Base-by-base conservation (phyloP, 2,888 invertebrate genomes). In the Tetragonisca angustula region DNA sequence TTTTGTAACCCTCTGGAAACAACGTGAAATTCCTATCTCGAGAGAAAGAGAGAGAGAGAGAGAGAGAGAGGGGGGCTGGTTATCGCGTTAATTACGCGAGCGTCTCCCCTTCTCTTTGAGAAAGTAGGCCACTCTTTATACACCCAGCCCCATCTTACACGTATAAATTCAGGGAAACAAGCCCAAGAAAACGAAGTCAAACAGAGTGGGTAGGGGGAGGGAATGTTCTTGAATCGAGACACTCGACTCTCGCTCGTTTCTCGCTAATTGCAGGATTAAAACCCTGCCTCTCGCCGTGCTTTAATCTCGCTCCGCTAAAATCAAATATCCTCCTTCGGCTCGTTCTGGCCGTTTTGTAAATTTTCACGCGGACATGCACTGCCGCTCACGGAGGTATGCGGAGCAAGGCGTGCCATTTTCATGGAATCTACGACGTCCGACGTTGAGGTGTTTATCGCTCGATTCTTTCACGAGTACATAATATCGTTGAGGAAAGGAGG, bases 251-350 rank as follows among this genome's bases (percentile, higher is more conserved):
- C 3, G 6, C 17, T n/a, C 50, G 21, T 11, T 32, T 54, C 52
- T 65, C 64, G 43, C 43, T 56, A 27, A 67, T 56, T 75, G 64
- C 52, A 64, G 9, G 36, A 43, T 43, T 56, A 43, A 75, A 56
- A 54, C 24, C 43, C 43, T 43, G 27, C 27, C 32, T 19, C 43
- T 65, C 43, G 24, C 74, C 54, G 64, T 19, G 74, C 52, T 36
- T 52, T 62, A 73, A 73, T 62, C 62, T 62, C 62, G 5, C 74
- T 19, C 13, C 65, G n/a, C 64, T 65, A 52, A 0, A 15, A 17
- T 52, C 54, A 17, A 27, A 32, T n/a, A 61, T 32, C 19, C 72
- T 32, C 19, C 61, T 6, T 21, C 54, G 54, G n/a, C 24, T 36
- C 32, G 36, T 36, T 36, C 15, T 21, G 6, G 21, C 15, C 27